These are phyloP conservation scores for Axea sp. DNA, from an alignment of 2,888 invertebrate genomes.

Conservation along the genomic window DNA sequence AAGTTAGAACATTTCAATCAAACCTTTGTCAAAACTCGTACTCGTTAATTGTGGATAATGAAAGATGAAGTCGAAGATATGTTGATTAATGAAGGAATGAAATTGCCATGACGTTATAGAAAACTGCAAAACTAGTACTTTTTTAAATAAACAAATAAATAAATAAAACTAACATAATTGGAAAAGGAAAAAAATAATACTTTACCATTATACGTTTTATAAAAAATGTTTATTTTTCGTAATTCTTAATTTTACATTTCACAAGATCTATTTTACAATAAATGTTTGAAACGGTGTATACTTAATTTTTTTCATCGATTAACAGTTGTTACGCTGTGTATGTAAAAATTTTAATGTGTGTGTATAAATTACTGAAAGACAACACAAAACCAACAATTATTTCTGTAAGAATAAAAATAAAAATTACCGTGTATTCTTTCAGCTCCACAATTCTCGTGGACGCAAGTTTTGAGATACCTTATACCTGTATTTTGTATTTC, in stretches of 20 bases:
- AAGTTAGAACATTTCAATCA: neutral
- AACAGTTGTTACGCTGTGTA: conserved; percentile 12
- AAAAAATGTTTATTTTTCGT: conserved; percentile 40
- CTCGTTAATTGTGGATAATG: conserved; percentile 9
- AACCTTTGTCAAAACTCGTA: conserved; percentile 10
- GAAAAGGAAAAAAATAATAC: conserved; percentile 19
- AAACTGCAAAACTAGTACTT: neutral
- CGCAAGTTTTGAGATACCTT: conserved; percentile 26
- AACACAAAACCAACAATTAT: conserved; percentile 23
- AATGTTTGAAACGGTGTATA: conserved; percentile 14
- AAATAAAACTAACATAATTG: conserved; percentile 1
- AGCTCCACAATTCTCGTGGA: conserved; percentile 19
- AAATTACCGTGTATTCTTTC: conserved; percentile 16
- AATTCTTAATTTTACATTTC: conserved; percentile 40
- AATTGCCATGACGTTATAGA: neutral
- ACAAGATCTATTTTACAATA: conserved; percentile 43
- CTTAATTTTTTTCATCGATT: conserved; percentile 6
- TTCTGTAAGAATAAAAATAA: conserved; percentile 1
- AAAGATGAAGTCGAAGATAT: conserved; percentile 16
- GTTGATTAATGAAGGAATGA: neutral
- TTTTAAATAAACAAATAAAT: conserved; percentile 14
- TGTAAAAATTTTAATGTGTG: neutral
- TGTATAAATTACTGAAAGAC: conserved; percentile 10
- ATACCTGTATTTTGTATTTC: conserved; percentile 2
- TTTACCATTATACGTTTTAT: conserved; percentile 10